Conservation (phyloP, 2,888 invertebrate species). For the Caprella mutica region DNA sequence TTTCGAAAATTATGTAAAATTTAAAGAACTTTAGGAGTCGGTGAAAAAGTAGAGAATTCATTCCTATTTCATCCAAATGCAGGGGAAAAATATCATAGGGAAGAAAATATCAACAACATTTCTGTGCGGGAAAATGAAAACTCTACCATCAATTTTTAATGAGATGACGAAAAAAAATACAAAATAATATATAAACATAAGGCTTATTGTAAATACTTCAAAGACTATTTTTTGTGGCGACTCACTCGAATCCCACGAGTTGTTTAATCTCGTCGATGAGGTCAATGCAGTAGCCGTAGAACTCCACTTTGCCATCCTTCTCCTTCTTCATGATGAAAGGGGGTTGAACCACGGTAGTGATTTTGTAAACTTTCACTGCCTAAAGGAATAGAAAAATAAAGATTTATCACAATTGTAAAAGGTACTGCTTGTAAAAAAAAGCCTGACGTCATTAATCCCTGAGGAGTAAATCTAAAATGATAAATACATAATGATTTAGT, state of each 20-base stretch:
- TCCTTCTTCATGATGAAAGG: constrained; percentile 44
- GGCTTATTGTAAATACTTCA: background rate
- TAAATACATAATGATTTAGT: too few species aligned
- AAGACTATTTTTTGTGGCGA: background rate
- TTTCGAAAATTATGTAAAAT: too few species aligned
- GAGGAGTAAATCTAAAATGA: too few species aligned
- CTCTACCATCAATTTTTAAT: too few species aligned
- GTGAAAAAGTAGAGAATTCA: too few species aligned
- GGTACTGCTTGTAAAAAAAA: background rate
- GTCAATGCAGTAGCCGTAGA: constrained; percentile 82
- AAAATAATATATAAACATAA: background rate
- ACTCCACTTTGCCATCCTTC: constrained; percentile 39
- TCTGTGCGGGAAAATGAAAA: too few species aligned
- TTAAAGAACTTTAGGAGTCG: too few species aligned
- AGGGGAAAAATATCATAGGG: too few species aligned
- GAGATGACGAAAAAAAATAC: background rate
- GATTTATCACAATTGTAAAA: background rate
- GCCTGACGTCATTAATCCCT: too few species aligned
- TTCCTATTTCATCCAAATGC: too few species aligned
- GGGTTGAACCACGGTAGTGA: constrained; percentile 41
- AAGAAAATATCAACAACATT: too few species aligned
- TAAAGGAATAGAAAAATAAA: background rate
- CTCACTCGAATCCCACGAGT: constrained; percentile 46
- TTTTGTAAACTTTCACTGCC: constrained; percentile 30
- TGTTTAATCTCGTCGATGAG: constrained; percentile 74